phyloP scores from a whole-genome alignment of 2,888 invertebrate genomes.

The Nomada hirtipes region DNA sequence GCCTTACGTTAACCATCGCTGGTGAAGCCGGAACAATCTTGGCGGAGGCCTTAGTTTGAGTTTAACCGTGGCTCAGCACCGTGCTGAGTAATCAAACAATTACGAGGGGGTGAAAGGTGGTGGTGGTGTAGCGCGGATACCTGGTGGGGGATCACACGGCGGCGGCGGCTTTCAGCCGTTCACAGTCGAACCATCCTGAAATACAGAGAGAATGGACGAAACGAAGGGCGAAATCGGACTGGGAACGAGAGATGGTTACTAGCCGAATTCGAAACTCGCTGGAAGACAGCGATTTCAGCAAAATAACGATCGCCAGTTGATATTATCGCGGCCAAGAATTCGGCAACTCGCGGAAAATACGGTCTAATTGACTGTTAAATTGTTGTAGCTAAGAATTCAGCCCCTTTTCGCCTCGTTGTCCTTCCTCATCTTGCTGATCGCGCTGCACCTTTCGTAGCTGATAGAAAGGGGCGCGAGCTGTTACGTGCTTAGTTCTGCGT shows the following conservation, averaged over 20 bases:
- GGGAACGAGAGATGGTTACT: constrained; percentile 46
- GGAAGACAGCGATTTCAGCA: constrained; percentile 78
- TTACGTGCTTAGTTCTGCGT: too few species aligned
- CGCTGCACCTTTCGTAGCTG: too few species aligned
- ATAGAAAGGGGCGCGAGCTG: too few species aligned
- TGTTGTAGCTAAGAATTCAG: constrained; percentile 75
- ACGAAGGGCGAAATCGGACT: constrained; percentile 51
- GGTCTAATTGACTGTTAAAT: constrained; percentile 83
- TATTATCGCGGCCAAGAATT: constrained; percentile 76
- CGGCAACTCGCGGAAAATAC: constrained; percentile 75
- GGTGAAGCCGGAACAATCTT: constrained; percentile 74
- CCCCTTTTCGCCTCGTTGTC: constrained; percentile 9
- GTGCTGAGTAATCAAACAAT: constrained; percentile 85
- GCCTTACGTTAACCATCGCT: constrained; percentile 70
- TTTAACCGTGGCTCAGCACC: constrained; percentile 81
- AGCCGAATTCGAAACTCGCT: constrained; percentile 58
- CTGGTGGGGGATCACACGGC: constrained; percentile 50
- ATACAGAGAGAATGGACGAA: constrained; percentile 58
- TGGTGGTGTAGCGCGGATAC: constrained; percentile 25
- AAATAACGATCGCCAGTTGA: constrained; percentile 82
- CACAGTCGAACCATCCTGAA: constrained; percentile 55
- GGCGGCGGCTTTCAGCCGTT: constrained; percentile 55
- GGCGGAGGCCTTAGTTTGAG: constrained; percentile 80
- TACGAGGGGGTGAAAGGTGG: constrained; percentile 69
- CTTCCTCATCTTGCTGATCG: too few species aligned